phyloP scores from a whole-genome alignment of 2,888 invertebrate genomes.

The Holacanthella duospinosa region DNA sequence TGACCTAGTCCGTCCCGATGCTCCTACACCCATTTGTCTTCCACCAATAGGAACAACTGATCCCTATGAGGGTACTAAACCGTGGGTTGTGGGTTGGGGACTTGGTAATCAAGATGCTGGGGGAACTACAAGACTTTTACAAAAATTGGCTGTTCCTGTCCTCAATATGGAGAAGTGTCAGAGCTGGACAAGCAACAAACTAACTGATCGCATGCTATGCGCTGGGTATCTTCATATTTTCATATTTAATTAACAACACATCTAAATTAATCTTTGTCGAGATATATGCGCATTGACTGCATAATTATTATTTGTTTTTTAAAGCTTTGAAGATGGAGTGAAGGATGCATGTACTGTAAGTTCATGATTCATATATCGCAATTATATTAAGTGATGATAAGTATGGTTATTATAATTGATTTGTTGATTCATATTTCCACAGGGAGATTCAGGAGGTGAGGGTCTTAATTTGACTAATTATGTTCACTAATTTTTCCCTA shows the following conservation, averaged over 20 bases:
- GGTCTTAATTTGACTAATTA: background rate
- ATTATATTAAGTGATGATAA: background rate
- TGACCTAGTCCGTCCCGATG: slow-evolving; percentile 18
- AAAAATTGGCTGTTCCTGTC: slow-evolving; percentile 29
- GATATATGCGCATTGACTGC: no score
- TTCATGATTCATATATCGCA: background rate
- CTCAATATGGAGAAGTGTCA: slow-evolving; percentile 17
- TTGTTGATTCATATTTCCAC: background rate
- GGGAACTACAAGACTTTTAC: slow-evolving; percentile 28
- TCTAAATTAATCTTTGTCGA: no score
- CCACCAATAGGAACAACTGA: slow-evolving; percentile 12
- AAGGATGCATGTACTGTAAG: slow-evolving; percentile 17
- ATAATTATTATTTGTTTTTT: no score
- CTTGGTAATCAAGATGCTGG: slow-evolving; percentile 26
- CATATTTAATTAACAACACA: background rate
- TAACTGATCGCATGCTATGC: slow-evolving; percentile 26
- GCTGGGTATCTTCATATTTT: slow-evolving; percentile 9
- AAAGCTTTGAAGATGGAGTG: slow-evolving; percentile 3
- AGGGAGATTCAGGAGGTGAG: background rate
- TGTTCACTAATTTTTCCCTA: no score
- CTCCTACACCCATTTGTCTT: slow-evolving; percentile 33
- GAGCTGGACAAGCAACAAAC: slow-evolving; percentile 8
- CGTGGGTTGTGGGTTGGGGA: slow-evolving; percentile 25
- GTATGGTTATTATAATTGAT: no score
- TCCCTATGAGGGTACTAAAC: slow-evolving; percentile 7